Percentiles rank a stretch among this genome's conserved stretches.
These are phyloP conservation scores for Hydrolagus affinis DNA, from an alignment of 2,113 vertebrate species.

Conservation along the genomic window DNA sequence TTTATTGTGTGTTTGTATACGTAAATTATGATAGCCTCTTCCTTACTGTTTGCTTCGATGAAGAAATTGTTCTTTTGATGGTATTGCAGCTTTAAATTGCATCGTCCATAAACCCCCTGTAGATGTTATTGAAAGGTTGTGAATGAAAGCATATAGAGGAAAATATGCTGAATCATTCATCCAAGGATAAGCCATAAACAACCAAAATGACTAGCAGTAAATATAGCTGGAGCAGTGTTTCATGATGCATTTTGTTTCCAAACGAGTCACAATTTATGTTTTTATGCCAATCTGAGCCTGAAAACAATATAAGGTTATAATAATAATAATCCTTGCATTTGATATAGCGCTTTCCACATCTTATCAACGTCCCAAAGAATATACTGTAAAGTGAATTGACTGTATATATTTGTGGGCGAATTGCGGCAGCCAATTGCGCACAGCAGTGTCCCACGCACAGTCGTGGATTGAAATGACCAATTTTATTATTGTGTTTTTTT, in stretches of 20 bases:
- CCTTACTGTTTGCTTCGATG: not conserved
- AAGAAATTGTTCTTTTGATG: not conserved
- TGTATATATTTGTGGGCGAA: too few relatives aligned
- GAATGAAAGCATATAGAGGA: not conserved
- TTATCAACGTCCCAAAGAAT: too few relatives aligned
- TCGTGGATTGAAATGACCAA: too few relatives aligned
- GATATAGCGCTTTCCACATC: too few relatives aligned
- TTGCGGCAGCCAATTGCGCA: too few relatives aligned
- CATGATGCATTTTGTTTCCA: not conserved
- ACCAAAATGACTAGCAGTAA: not conserved
- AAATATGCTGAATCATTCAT: not conserved
- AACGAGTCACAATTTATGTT: not conserved
- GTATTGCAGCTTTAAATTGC: not conserved
- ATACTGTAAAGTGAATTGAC: too few relatives aligned
- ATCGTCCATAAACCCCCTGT: not conserved
- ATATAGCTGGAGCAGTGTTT: not conserved
- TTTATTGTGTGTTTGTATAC: not conserved
- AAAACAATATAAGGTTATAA: not conserved
- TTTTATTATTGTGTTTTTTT: too few relatives aligned
- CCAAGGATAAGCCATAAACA: not conserved
- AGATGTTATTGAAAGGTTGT: conserved; percentile 23
- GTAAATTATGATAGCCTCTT: not conserved
- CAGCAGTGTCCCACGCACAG: too few relatives aligned
- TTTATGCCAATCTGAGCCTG: not conserved
- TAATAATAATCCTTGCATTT: too few relatives aligned